A percentile compares a stretch with the other conserved stretches of the same genome.
These are phyloP conservation scores for Hyperoplus immaculatus DNA, from an alignment of 2,797 vertebrate genomes.

Conservation along the genomic window DNA sequence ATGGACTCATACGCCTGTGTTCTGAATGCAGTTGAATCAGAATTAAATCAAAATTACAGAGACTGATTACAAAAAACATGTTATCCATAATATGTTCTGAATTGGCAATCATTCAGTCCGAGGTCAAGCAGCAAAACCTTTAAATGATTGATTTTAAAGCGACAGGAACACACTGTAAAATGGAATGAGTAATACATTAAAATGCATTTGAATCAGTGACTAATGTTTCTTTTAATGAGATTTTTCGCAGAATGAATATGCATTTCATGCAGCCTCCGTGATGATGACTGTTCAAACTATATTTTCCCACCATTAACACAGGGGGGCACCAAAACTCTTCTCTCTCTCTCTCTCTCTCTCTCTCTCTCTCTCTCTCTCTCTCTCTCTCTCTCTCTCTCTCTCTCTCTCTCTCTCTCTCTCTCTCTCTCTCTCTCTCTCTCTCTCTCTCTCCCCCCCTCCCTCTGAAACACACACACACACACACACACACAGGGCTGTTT, in stretches of 20 bases:
- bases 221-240: not conserved
- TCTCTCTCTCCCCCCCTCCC: slow-evolving; percentile 21
- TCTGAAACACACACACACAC: slow-evolving; percentile 15
- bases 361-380: slow-evolving; percentile 15
- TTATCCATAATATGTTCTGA: not conserved
- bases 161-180: not conserved
- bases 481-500: slow-evolving; percentile 7
- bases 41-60: not conserved
- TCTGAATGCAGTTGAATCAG: not conserved
- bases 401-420: slow-evolving; percentile 30
- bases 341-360: slow-evolving; percentile 30
- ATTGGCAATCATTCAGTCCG: not conserved
- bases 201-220: not conserved
- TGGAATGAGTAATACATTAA: too few species aligned
- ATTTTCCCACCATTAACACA: slow-evolving; percentile 62
- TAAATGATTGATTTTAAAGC: not conserved
- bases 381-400: slow-evolving; percentile 28
- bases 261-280: not conserved
- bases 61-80: not conserved
- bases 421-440: slow-evolving; percentile 15
- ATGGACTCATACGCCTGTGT: not conserved
- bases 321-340: slow-evolving; percentile 75
- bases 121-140: not conserved
- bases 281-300: not conserved
- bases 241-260: not conserved